phyloP scores from a whole-genome alignment of 1,140 invertebrate species.

The Sinella curviseta region DNA sequence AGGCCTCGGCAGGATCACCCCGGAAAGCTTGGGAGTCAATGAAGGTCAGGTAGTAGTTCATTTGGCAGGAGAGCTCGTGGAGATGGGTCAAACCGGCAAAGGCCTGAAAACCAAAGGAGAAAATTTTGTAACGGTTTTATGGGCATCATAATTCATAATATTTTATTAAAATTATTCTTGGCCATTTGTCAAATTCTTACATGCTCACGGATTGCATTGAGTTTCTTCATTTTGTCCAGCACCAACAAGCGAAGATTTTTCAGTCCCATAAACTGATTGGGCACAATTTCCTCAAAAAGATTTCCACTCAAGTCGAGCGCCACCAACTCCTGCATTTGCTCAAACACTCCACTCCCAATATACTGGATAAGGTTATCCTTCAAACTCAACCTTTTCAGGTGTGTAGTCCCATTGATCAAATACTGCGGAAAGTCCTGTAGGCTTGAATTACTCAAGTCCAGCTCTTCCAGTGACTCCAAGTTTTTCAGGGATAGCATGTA shows the following conservation, averaged over 20 bases:
- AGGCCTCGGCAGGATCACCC: not conserved
- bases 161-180: no score
- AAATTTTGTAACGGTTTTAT: not conserved
- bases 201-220: constrained; percentile 36
- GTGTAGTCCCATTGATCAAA: constrained; percentile 38
- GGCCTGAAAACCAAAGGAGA: not conserved
- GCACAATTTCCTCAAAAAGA: constrained; percentile 24
- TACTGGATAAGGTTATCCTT: constrained; percentile 42
- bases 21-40: constrained; percentile 39
- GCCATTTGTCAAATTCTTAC: constrained; percentile 32
- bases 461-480: constrained; percentile 34
- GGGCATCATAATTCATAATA: no score
- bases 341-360: constrained; percentile 28
- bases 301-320: constrained; percentile 46
- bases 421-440: constrained; percentile 38
- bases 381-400: constrained; percentile 38
- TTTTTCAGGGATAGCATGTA: constrained; percentile 34
- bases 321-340: constrained; percentile 22
- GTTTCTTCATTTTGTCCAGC: constrained; percentile 20
- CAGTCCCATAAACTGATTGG: constrained; percentile 31
- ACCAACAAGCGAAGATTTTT: constrained; percentile 22
- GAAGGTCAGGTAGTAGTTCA: constrained; percentile 26
- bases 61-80: constrained; percentile 12
- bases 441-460: constrained; percentile 42
- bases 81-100: not conserved